Percentiles rank a stretch among this genome's conserved stretches.
These are phyloP conservation scores for Calyptomena viridis DNA, from an alignment of 2,113 vertebrate genomes.

Conservation along the genomic window DNA sequence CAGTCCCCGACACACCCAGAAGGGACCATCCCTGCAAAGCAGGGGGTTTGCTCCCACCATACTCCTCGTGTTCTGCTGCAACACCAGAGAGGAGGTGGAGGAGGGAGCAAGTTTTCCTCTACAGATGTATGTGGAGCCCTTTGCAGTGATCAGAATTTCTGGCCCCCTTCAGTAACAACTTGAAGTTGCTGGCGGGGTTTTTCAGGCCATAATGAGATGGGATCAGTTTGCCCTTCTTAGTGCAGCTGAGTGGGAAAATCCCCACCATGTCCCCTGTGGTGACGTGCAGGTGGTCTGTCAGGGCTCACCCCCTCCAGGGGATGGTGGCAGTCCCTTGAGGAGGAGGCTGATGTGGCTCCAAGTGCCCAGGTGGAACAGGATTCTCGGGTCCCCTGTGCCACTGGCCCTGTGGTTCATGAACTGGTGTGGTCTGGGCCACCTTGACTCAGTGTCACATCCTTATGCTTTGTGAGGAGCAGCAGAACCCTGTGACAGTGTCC, in stretches of 20 bases:
- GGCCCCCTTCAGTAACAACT: neutral
- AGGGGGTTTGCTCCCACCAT: neutral
- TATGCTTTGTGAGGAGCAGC: neutral
- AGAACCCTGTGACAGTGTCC: neutral
- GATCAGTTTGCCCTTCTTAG: neutral
- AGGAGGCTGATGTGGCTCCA: accelerated
- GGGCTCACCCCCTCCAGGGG: neutral
- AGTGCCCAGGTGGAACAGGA: neutral
- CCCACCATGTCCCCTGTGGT: accelerated
- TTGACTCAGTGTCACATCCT: neutral
- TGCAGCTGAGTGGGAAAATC: neutral
- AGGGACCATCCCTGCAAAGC: neutral
- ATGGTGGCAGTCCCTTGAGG: neutral
- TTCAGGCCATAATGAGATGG: neutral
- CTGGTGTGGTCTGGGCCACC: neutral
- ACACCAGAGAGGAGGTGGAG: accelerated
- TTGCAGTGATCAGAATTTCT: accelerated
- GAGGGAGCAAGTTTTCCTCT: neutral
- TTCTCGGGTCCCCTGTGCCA: neutral
- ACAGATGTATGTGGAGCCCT: accelerated
- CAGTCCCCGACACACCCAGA: neutral
- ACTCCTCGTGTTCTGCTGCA: accelerated
- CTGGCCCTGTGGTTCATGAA: accelerated
- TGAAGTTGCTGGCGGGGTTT: neutral
- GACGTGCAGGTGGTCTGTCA: neutral